phyloP scores from a whole-genome alignment of 2,888 invertebrate species.

The Pyrrhia umbra region DNA sequence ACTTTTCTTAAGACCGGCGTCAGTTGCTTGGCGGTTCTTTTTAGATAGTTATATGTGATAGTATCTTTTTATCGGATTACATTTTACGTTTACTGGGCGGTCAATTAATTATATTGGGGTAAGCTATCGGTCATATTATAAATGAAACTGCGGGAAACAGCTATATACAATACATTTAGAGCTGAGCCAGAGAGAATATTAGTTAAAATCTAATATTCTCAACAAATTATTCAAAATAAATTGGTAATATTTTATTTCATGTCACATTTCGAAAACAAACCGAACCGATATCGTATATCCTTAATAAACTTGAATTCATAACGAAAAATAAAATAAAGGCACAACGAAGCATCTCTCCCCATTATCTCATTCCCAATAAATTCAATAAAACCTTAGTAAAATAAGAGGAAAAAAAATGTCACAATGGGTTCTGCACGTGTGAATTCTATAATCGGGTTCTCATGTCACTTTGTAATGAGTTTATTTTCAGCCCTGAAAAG shows the following conservation, averaged over 20 bases:
- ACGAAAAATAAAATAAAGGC: conserved; percentile 37
- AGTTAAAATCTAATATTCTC: not conserved
- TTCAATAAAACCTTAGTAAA: conserved; percentile 57
- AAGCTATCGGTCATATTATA: too few species aligned
- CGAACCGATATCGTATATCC: conserved; percentile 13
- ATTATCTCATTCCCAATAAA: conserved; percentile 54
- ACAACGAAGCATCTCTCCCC: conserved; percentile 25
- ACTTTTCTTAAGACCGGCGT: conserved; percentile 32
- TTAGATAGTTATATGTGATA: conserved; percentile 34
- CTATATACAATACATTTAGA: too few species aligned
- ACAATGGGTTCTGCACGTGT: conserved; percentile 53
- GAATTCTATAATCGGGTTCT: conserved; percentile 63
- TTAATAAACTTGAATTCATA: conserved; percentile 36
- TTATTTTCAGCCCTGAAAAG: conserved; percentile 64
- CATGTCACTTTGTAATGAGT: conserved; percentile 71
- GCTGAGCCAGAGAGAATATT: too few species aligned
- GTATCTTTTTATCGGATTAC: conserved; percentile 17
- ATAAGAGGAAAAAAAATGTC: conserved; percentile 32
- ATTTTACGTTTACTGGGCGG: not conserved
- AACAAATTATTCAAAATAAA: not conserved
- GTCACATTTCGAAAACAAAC: not conserved
- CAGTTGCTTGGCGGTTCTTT: conserved; percentile 24
- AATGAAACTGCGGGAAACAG: too few species aligned
- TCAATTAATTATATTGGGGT: conserved; percentile 4
- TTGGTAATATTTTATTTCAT: not conserved